Percentiles rank a stretch among this genome's conserved stretches.
Evolutionary conservation across 2,113 vertebrate genomes (phyloP).

Genomic region (Microcebus tavaratra): DNA sequence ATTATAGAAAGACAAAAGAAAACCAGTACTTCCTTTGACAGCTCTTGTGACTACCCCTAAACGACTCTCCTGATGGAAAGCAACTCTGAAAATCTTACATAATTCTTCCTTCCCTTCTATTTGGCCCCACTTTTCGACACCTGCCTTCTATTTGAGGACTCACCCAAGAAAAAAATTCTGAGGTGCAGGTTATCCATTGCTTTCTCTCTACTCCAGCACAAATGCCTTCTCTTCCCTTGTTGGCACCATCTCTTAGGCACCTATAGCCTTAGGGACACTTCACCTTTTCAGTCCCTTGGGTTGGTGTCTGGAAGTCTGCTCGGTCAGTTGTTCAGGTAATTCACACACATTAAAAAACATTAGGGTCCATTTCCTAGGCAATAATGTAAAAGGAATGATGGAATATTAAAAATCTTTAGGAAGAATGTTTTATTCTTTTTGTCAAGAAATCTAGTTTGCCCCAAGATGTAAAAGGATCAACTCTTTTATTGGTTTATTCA

Average conservation of each 20-base stretch:
- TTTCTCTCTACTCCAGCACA: background rate
- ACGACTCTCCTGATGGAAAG: background rate
- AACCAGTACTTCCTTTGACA: background rate
- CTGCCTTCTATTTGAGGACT: background rate
- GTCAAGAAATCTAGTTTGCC: background rate
- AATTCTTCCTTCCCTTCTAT: background rate
- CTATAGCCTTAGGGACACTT: background rate
- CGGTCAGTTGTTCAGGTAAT: background rate
- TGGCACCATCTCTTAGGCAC: too few species aligned
- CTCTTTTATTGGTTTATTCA: background rate
- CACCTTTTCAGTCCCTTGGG: background rate
- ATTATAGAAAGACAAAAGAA: conserved; percentile 19
- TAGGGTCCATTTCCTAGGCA: background rate
- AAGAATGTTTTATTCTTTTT: background rate
- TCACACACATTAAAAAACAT: background rate
- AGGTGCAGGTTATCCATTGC: background rate
- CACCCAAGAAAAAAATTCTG: background rate
- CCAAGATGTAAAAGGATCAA: background rate
- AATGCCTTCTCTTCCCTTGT: background rate
- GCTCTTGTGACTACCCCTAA: background rate
- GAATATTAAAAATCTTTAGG: background rate
- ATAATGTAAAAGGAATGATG: background rate
- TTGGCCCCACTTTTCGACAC: background rate
- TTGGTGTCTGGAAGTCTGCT: background rate
- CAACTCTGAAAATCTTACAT: background rate